Evolutionary conservation across 2,888 invertebrate genomes (phyloP).

Genomic region (Hyposoter dolosus): DNA sequence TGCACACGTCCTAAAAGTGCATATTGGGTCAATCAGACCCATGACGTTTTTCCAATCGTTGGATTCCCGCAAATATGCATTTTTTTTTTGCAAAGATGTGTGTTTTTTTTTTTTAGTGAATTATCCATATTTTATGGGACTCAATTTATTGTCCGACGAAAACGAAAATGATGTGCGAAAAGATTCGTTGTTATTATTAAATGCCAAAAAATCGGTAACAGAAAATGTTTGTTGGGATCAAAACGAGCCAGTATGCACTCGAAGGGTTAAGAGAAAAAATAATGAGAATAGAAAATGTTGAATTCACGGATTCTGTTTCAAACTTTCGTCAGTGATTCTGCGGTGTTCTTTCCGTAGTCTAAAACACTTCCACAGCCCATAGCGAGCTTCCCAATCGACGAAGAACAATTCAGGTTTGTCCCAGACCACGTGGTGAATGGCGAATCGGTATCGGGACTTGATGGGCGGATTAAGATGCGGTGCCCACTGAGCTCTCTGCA

Average conservation of each 20-base stretch:
- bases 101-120: too few relatives aligned
- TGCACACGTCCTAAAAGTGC: too few relatives aligned
- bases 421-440: conserved; percentile 87
- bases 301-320: neutral
- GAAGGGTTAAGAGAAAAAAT: too few relatives aligned
- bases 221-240: neutral
- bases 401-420: conserved; percentile 88
- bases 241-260: too few relatives aligned
- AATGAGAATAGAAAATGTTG: neutral
- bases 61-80: too few relatives aligned
- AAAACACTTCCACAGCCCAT: conserved; percentile 88
- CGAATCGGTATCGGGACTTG: conserved; percentile 86
- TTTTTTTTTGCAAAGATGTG: too few relatives aligned
- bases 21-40: too few relatives aligned
- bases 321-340: conserved; percentile 25
- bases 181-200: too few relatives aligned
- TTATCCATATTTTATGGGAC: too few relatives aligned
- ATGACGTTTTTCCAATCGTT: too few relatives aligned
- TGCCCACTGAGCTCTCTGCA: conserved; percentile 87
- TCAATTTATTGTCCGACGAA: too few relatives aligned
- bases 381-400: conserved; percentile 89
- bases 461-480: conserved; percentile 89
- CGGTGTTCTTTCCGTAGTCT: conserved; percentile 73
- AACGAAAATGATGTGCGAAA: too few relatives aligned
- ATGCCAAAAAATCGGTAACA: neutral